Conservation (phyloP, 2,888 invertebrate species). For the Prosopocoilus inquinatus region DNA sequence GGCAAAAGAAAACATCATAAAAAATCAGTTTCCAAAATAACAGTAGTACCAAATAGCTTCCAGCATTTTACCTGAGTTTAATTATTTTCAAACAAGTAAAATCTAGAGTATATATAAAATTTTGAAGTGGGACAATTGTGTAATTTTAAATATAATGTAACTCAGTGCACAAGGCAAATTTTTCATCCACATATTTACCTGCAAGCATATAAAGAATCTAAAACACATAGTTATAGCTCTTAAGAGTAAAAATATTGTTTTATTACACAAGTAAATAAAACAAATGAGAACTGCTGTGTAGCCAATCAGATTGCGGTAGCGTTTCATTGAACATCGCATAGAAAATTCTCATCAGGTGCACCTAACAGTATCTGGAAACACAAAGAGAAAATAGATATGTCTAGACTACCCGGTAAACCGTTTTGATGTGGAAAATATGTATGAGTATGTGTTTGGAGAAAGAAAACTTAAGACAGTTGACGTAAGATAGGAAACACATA, state of each 20-base stretch:
- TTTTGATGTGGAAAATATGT: conserved; percentile 13
- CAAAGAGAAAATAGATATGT: conserved; percentile 51
- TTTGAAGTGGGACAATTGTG: no score
- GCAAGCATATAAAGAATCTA: conserved; percentile 16
- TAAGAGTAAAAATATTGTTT: not conserved
- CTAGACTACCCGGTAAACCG: conserved; percentile 19
- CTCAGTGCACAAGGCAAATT: not conserved
- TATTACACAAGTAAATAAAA: no score
- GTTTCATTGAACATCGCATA: conserved; percentile 14
- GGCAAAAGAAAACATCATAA: no score
- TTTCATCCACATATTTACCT: conserved; percentile 18
- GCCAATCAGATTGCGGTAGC: conserved; percentile 13
- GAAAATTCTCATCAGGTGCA: conserved; percentile 39
- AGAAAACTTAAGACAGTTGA: not conserved
- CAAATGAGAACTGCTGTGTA: conserved; percentile 8
- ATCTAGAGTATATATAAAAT: no score
- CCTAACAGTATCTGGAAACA: conserved; percentile 52
- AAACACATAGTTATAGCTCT: conserved; percentile 11
- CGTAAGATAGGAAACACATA: conserved; percentile 34
- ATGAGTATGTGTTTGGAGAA: conserved; percentile 14
- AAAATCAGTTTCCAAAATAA: not conserved
- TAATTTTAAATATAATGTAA: no score
- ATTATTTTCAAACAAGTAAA: no score
- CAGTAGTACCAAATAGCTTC: not conserved
- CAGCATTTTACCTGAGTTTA: not conserved